Percentiles rank a stretch among this genome's conserved stretches.
Conservation (phyloP, 2,888 invertebrate genomes). For the Pseudoips prasinana region DNA sequence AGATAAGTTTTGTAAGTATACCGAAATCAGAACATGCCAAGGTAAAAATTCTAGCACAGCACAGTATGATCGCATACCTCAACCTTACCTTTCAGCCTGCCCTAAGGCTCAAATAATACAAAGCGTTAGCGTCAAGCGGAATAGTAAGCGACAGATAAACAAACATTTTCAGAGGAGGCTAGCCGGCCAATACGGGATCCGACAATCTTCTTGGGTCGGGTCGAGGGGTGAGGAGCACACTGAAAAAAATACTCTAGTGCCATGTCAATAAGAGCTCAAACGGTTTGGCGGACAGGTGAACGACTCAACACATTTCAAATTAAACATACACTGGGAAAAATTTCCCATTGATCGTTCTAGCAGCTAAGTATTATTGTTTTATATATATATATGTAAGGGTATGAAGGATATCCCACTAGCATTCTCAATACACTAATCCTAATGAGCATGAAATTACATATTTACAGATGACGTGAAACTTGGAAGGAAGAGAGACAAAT, state of each 20-base stretch:
- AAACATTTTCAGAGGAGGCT: slow-evolving; percentile 81
- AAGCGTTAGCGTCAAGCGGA: slow-evolving; percentile 71
- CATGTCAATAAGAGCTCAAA: slow-evolving; percentile 75
- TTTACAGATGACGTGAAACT: slow-evolving; percentile 37
- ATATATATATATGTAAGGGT: slow-evolving; percentile 33
- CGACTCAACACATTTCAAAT: slow-evolving; percentile 32
- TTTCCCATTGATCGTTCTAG: slow-evolving; percentile 29
- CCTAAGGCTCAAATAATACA: slow-evolving; percentile 41
- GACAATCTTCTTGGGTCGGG: slow-evolving; percentile 78
- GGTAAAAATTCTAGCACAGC: slow-evolving; percentile 41
- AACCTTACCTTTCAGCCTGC: slow-evolving; percentile 38
- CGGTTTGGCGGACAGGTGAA: slow-evolving; percentile 64
- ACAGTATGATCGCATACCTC: slow-evolving; percentile 41
- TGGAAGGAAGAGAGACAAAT: slow-evolving; percentile 18
- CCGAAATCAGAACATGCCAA: slow-evolving; percentile 38
- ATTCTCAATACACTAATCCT: slow-evolving; percentile 77
- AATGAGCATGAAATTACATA: slow-evolving; percentile 78
- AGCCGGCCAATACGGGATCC: slow-evolving; percentile 75
- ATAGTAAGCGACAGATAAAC: slow-evolving; percentile 64
- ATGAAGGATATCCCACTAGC: slow-evolving; percentile 69
- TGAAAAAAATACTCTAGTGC: slow-evolving; percentile 82
- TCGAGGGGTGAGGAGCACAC: slow-evolving; percentile 83
- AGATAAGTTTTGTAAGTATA: slow-evolving; percentile 6
- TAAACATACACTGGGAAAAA: slow-evolving; percentile 40
- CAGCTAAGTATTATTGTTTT: slow-evolving; percentile 36